Conservation (phyloP, 1,140 invertebrate genomes). For the Eciton burchellii region DNA sequence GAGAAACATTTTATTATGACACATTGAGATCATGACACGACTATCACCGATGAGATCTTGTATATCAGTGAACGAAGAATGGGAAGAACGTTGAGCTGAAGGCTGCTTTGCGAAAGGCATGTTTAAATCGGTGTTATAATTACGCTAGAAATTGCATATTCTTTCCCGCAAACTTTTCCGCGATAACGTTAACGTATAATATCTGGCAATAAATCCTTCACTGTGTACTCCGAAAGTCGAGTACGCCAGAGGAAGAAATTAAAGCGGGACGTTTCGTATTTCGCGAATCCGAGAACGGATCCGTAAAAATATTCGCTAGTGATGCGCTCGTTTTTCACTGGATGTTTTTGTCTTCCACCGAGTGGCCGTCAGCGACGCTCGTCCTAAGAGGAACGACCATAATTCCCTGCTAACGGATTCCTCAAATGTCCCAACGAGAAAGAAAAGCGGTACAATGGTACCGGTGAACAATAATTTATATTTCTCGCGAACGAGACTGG, state of each 20-base stretch:
- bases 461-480: constrained; percentile 58
- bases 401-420: constrained; percentile 50
- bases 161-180: neutral
- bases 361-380: constrained; percentile 22
- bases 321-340: constrained; percentile 49
- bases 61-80: neutral
- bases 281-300: neutral
- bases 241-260: constrained; percentile 21
- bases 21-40: neutral
- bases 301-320: constrained; percentile 40
- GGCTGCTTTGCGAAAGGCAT: neutral
- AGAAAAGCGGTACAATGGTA: constrained; percentile 14
- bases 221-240: neutral
- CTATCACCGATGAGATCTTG: neutral
- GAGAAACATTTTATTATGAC: neutral
- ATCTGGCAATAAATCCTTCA: constrained; percentile 9
- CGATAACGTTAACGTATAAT: neutral
- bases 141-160: neutral
- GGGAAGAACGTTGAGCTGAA: neutral
- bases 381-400: neutral
- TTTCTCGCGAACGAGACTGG: constrained; percentile 27
- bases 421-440: constrained; percentile 31
- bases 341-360: constrained; percentile 41
- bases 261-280: constrained; percentile 14
- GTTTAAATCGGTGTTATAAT: neutral